Conservation (phyloP, 2,888 invertebrate genomes). For the Leptinotarsa rubiginosa region DNA sequence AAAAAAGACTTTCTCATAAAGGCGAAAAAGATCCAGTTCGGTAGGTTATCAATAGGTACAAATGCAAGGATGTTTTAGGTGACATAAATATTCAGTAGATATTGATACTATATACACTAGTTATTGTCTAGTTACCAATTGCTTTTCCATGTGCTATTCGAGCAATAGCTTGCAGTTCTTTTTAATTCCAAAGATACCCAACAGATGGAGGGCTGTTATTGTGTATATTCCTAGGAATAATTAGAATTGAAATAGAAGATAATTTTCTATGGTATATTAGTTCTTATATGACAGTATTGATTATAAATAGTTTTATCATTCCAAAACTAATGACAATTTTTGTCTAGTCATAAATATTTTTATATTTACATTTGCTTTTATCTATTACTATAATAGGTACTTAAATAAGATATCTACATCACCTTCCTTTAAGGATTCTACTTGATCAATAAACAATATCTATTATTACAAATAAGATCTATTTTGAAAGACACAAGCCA, state of each 20-base stretch:
- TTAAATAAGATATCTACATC: conserved; percentile 20
- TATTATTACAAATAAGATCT: no score
- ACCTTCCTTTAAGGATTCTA: no score
- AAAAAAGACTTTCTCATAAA: no score
- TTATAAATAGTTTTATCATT: conserved; percentile 26
- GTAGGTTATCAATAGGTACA: no score
- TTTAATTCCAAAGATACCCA: conserved; percentile 3
- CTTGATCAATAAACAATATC: no score
- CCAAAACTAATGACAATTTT: conserved; percentile 27
- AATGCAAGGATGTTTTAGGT: no score
- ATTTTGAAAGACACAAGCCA: no score
- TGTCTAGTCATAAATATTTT: background rate
- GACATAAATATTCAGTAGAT: no score
- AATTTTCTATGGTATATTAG: conserved; percentile 5
- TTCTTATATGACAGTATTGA: conserved; percentile 16
- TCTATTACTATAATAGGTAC: conserved; percentile 26
- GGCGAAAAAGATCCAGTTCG: no score
- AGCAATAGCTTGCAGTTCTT: background rate
- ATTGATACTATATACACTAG: no score
- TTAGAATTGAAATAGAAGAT: background rate
- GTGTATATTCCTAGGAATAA: conserved; percentile 8
- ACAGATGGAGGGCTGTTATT: conserved; percentile 9
- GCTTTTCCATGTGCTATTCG: background rate
- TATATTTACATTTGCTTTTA: conserved; percentile 23
- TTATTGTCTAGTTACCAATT: no score